A percentile compares a stretch with the other conserved stretches of the same genome.
Evolutionary conservation across 2,113 vertebrate species (phyloP).

Genomic region (Pholis gunnellus): DNA sequence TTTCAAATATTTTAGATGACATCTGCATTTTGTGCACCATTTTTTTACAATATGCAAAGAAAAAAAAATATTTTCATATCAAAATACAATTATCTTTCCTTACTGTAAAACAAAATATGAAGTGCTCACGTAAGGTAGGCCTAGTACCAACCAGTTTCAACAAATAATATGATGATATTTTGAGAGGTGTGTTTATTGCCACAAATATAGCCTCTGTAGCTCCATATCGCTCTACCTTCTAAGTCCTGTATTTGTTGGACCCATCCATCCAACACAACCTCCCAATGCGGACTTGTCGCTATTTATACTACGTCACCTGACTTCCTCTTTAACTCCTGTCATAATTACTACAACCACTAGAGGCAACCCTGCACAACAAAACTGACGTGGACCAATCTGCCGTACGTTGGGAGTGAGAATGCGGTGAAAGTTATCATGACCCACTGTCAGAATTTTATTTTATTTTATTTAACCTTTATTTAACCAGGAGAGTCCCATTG

Average conservation of each 20-base stretch:
- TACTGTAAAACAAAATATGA: neutral
- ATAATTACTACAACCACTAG: neutral
- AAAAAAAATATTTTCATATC: neutral
- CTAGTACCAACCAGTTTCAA: neutral
- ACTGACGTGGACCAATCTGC: too few species aligned
- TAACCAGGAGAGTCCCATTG: too few species aligned
- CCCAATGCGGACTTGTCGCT: neutral
- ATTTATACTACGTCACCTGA: neutral
- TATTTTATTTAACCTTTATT: too few species aligned
- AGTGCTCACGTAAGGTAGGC: neutral
- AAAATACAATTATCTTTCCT: neutral
- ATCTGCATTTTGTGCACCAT: too few species aligned
- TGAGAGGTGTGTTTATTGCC: neutral
- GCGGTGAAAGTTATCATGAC: neutral
- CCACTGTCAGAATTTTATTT: conserved; percentile 1
- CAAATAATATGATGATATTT: neutral
- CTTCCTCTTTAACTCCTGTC: neutral
- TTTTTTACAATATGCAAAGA: too few species aligned
- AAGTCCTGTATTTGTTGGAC: neutral
- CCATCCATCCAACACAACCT: neutral
- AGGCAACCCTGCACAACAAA: neutral
- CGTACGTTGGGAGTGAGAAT: neutral
- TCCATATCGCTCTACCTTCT: too few species aligned
- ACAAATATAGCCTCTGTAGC: too few species aligned
- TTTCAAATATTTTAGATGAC: neutral